Evolutionary conservation across 2,113 vertebrate genomes (phyloP).

Genomic region (Tretioscincus oriximinensis): DNA sequence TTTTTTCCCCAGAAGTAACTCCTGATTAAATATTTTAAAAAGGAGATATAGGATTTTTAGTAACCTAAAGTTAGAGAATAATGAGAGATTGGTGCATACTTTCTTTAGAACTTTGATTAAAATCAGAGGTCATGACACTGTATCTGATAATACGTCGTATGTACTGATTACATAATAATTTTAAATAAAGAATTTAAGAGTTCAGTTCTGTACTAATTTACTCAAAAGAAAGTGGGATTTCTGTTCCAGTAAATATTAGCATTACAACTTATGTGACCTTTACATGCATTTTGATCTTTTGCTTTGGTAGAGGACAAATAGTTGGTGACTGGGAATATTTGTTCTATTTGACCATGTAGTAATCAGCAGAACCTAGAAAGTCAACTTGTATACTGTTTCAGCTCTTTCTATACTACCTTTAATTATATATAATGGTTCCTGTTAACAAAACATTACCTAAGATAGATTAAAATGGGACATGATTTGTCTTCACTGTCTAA

Average conservation of each 20-base stretch:
- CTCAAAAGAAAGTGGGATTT: not conserved
- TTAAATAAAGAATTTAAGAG: not conserved
- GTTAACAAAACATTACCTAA: not conserved
- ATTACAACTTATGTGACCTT: not conserved
- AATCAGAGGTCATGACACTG: too few species aligned
- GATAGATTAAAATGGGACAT: not conserved
- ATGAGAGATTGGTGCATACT: not conserved
- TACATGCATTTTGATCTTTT: not conserved
- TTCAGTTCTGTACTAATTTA: not conserved
- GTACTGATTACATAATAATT: not conserved
- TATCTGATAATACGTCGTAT: not conserved
- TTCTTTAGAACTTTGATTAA: not conserved
- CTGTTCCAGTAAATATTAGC: not conserved
- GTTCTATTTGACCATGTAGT: not conserved
- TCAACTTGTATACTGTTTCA: not conserved
- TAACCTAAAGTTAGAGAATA: too few species aligned
- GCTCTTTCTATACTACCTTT: rapidly evolving
- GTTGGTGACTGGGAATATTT: not conserved
- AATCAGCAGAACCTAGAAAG: not conserved
- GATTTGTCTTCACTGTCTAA: not conserved
- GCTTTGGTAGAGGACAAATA: not conserved
- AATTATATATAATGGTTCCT: not conserved
- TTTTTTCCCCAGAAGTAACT: too few species aligned
- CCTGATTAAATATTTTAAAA: too few species aligned
- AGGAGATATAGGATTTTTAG: too few species aligned